Percentiles rank a stretch among this genome's conserved stretches.
Conservation (phyloP, 2,888 invertebrate species). For the Gandaritis pyraliata region DNA sequence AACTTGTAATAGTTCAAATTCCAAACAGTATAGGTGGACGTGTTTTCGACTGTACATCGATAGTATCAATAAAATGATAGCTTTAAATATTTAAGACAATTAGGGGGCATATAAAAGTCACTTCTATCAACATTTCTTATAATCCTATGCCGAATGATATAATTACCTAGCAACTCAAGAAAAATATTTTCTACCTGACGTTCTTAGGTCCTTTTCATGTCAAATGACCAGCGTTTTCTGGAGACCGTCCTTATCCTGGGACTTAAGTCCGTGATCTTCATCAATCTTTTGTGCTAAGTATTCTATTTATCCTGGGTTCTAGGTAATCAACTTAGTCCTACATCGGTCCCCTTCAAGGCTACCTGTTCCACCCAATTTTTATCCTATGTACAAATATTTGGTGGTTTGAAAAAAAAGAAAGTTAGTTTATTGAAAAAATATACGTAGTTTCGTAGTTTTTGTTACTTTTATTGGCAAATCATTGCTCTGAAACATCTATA, state of each 20-base stretch:
- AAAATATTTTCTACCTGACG: slow-evolving; percentile 18
- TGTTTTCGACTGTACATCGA: too few species aligned
- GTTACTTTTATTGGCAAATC: background rate
- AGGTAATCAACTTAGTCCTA: slow-evolving; percentile 2
- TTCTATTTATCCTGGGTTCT: slow-evolving; percentile 1
- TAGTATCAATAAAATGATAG: too few species aligned
- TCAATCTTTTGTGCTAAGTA: slow-evolving; percentile 13
- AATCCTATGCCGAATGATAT: background rate
- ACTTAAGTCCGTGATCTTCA: slow-evolving; percentile 4
- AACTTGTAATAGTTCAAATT: too few species aligned
- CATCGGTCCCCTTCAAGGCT: background rate
- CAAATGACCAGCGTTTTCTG: slow-evolving; percentile 13
- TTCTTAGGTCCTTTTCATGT: slow-evolving; percentile 5
- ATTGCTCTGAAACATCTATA: background rate
- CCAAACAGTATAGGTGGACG: too few species aligned
- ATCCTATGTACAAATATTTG: background rate
- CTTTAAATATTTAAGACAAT: too few species aligned
- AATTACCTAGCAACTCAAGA: background rate
- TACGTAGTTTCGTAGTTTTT: background rate
- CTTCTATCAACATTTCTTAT: background rate
- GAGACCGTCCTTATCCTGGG: slow-evolving; percentile 5
- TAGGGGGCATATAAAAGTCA: background rate
- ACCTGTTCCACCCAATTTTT: background rate
- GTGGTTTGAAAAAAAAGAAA: too few species aligned
- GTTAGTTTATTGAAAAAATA: too few species aligned